A percentile compares a stretch with the other conserved stretches of the same genome.
Evolutionary conservation across 2,888 invertebrate species (phyloP).

Genomic region (Ashinkailepas kermadecensis): DNA sequence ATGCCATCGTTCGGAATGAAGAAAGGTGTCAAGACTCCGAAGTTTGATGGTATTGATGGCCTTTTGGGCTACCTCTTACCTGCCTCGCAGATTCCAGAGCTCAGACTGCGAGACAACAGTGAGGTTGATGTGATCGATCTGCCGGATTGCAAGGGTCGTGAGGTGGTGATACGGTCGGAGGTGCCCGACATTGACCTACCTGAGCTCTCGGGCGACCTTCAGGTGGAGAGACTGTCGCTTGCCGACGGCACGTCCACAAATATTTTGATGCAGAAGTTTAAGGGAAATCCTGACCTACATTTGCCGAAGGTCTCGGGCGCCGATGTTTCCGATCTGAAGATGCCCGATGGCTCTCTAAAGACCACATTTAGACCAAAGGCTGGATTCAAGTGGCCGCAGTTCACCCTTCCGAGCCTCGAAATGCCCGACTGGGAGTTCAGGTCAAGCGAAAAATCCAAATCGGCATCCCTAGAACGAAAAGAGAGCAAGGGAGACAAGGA

Average conservation of each 20-base stretch:
- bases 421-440: constrained; percentile 18
- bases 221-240: neutral
- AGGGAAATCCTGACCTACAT: constrained; percentile 24
- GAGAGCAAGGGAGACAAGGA: constrained; percentile 8
- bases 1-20: constrained; percentile 16
- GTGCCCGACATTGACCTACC: neutral
- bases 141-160: neutral
- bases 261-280: constrained; percentile 9
- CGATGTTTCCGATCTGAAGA: constrained; percentile 24
- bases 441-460: neutral
- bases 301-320: constrained; percentile 25
- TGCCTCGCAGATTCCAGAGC: neutral
- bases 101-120: neutral
- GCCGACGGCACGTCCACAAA: neutral
- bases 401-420: neutral
- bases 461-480: neutral
- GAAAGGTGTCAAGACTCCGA: neutral
- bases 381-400: neutral
- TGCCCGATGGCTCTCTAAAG: constrained; percentile 16
- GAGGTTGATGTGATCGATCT: neutral
- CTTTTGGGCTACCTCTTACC: neutral
- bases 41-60: constrained; percentile 11
- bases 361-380: neutral
- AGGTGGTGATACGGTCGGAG: neutral
- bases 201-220: neutral